A percentile compares a stretch with the other conserved stretches of the same genome.
phyloP scores from a whole-genome alignment of 2,797 vertebrate genomes.

The Passerculus sandwichensis region DNA sequence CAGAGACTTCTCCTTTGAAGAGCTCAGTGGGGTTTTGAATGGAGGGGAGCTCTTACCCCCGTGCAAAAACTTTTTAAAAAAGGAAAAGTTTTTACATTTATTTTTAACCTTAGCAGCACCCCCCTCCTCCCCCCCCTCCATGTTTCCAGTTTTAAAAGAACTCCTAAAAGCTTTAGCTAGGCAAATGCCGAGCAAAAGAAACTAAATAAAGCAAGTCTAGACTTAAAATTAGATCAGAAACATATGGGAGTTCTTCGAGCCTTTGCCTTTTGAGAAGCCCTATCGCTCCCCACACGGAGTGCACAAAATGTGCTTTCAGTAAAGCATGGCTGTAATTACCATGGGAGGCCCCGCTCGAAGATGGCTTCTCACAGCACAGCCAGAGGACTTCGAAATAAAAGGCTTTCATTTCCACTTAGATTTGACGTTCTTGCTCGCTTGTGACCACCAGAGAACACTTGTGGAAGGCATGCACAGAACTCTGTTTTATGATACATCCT shows the following conservation, averaged over 20 bases:
- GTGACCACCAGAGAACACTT: constrained; percentile 28
- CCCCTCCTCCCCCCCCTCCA: not conserved
- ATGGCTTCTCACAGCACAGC: constrained; percentile 4
- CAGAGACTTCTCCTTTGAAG: constrained; percentile 56
- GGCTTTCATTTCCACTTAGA: constrained; percentile 27
- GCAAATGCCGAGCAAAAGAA: constrained; percentile 66
- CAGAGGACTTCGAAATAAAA: not conserved
- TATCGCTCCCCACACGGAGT: constrained; percentile 48
- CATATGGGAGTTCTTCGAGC: constrained; percentile 73
- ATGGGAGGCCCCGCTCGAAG: not conserved
- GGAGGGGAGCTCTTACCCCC: not conserved
- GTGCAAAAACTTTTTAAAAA: not conserved
- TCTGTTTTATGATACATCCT: not conserved
- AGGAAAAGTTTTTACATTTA: constrained; percentile 51
- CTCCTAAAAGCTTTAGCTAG: constrained; percentile 65
- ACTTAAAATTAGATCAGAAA: constrained; percentile 79
- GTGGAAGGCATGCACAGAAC: not conserved
- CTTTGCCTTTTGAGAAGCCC: constrained; percentile 64
- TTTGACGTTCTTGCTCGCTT: constrained; percentile 16
- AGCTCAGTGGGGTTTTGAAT: constrained; percentile 26
- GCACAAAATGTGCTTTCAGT: constrained; percentile 60
- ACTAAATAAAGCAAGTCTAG: constrained; percentile 80
- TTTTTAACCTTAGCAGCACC: constrained; percentile 66
- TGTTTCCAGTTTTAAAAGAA: constrained; percentile 64
- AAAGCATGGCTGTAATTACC: constrained; percentile 38